Conservation (phyloP, 2,888 invertebrate species). For the Odontocolon sp. region DNA sequence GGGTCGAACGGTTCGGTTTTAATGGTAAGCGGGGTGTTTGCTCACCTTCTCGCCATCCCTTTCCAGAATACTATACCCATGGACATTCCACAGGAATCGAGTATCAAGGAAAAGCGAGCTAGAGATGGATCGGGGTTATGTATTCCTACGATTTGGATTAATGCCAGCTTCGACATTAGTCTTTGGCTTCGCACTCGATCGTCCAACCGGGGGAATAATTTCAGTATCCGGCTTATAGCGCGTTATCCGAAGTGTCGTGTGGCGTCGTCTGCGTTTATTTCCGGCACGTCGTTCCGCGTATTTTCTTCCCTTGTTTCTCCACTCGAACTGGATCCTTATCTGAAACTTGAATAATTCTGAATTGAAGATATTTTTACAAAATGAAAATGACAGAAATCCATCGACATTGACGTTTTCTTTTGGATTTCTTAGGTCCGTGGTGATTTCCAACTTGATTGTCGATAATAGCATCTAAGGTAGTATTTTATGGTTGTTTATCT, state of each 20-base stretch:
- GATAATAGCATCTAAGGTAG: too few species aligned
- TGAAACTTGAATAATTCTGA: conserved; percentile 11
- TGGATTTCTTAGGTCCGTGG: too few species aligned
- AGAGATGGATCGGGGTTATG: conserved; percentile 24
- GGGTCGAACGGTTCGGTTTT: conserved; percentile 21
- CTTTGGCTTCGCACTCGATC: conserved; percentile 68
- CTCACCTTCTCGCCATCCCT: not conserved
- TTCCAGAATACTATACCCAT: not conserved
- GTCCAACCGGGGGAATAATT: conserved; percentile 63
- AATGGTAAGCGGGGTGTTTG: conserved; percentile 40
- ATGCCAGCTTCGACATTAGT: conserved; percentile 74
- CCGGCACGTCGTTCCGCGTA: conserved; percentile 30
- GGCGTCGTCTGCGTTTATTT: conserved; percentile 56
- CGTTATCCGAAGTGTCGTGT: conserved; percentile 61
- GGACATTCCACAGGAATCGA: conserved; percentile 18
- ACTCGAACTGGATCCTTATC: conserved; percentile 28
- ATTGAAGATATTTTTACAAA: not conserved
- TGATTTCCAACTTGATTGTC: too few species aligned
- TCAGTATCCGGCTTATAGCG: conserved; percentile 65
- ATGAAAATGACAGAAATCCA: too few species aligned
- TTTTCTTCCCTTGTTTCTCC: not conserved
- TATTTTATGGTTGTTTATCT: too few species aligned
- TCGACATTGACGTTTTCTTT: too few species aligned
- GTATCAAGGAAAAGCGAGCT: conserved; percentile 8
- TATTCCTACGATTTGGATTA: conserved; percentile 71